Conservation (phyloP, 2,113 vertebrate species). For the Antigone vipio region DNA sequence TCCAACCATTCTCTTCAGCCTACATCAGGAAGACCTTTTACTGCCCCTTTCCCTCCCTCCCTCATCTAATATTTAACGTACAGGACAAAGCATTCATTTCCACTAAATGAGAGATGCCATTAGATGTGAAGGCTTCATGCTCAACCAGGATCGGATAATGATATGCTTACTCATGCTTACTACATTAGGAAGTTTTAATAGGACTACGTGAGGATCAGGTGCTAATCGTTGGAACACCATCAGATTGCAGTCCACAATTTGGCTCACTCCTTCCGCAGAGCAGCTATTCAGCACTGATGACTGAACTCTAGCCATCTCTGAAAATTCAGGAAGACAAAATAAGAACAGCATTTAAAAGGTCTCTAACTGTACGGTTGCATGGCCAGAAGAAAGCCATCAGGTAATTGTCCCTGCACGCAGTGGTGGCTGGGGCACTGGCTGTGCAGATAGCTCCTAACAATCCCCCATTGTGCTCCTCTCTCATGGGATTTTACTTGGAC, state of each 20-base stretch:
- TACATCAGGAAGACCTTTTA: neutral
- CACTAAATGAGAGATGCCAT: constrained; percentile 39
- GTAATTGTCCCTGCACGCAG: neutral
- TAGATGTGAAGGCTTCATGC: constrained; percentile 4
- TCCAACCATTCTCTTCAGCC: neutral
- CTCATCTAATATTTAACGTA: neutral
- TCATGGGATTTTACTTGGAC: neutral
- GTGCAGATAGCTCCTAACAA: neutral
- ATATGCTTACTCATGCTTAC: constrained; percentile 60
- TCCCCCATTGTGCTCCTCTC: neutral
- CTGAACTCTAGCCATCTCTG: neutral
- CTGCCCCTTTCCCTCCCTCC: neutral
- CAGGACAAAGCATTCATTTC: neutral
- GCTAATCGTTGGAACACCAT: neutral
- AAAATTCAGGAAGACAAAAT: neutral
- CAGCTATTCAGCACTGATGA: neutral
- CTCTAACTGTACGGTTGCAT: neutral
- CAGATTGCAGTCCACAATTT: neutral
- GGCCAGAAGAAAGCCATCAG: neutral
- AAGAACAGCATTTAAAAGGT: neutral
- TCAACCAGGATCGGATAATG: constrained; percentile 23
- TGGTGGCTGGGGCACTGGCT: neutral
- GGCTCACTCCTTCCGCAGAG: neutral
- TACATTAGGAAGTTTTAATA: constrained; percentile 41
- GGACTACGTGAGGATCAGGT: constrained; percentile 16